These are phyloP conservation scores for Gonatopus flavifemur DNA, from an alignment of 1,140 invertebrate species.

Conservation along the genomic window DNA sequence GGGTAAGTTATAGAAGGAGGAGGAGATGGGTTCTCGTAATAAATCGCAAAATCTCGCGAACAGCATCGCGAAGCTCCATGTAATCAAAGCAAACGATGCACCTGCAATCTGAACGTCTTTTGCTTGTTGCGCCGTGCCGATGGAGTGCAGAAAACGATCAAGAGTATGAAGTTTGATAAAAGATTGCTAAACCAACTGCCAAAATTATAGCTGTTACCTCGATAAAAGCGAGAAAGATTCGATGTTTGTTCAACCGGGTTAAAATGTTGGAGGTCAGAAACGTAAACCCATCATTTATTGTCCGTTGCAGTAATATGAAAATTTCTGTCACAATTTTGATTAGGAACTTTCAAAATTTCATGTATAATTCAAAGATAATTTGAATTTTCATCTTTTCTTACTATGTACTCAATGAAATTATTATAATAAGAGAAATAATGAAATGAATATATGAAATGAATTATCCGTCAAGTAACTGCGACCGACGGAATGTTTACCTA, in stretches of 20 bases:
- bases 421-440: no score
- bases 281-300: no score
- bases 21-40: constrained; percentile 25
- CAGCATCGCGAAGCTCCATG: constrained; percentile 25
- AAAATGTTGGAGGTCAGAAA: neutral
- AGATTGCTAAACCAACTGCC: no score
- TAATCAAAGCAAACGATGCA: constrained; percentile 31
- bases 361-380: no score
- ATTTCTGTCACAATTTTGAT: no score
- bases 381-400: no score
- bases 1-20: neutral
- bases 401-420: no score
- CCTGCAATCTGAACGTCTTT: constrained; percentile 27
- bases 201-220: constrained; percentile 40
- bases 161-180: constrained; percentile 7
- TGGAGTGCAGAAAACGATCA: neutral
- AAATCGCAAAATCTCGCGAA: constrained; percentile 31
- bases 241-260: constrained; percentile 38
- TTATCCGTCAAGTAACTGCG: no score
- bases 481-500: no score
- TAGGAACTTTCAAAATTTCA: no score
- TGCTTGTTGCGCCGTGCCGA: constrained; percentile 13
- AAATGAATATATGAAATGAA: no score
- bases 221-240: constrained; percentile 39
- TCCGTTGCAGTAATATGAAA: no score